phyloP scores from a whole-genome alignment of 1,140 invertebrate genomes.

The Stegodyphus dumicola region DNA sequence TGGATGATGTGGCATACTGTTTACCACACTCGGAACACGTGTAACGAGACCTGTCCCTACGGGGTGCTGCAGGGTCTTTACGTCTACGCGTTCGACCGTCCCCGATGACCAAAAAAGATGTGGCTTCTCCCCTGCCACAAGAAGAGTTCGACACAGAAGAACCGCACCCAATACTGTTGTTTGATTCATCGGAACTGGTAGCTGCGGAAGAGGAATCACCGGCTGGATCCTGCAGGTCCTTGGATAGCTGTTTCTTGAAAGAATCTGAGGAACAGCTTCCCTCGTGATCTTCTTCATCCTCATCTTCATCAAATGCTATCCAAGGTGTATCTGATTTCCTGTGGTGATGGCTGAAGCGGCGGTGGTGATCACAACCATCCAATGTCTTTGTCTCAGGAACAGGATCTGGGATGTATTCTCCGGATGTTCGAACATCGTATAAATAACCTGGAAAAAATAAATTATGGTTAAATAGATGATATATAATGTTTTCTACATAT shows the following conservation, averaged over 20 bases:
- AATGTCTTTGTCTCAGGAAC: background rate
- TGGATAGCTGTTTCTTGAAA: conserved; percentile 4
- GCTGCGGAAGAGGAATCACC: conserved; percentile 4
- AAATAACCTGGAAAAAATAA: conserved; percentile 27
- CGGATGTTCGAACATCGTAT: conserved; percentile 17
- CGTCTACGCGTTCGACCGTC: conserved; percentile 77
- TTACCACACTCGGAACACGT: conserved; percentile 96
- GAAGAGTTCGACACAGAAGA: conserved; percentile 95
- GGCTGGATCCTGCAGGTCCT: background rate
- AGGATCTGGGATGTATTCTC: background rate
- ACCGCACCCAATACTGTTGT: conserved; percentile 80
- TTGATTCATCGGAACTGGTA: conserved; percentile 16
- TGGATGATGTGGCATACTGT: conserved; percentile 94
- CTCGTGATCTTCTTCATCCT: conserved; percentile 13
- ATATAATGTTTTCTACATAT: too few species aligned
- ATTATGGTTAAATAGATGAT: too few species aligned
- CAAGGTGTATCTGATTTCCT: conserved; percentile 9
- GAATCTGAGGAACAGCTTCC: conserved; percentile 24
- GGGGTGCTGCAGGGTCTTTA: background rate
- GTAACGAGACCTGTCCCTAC: conserved; percentile 78
- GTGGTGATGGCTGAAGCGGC: background rate
- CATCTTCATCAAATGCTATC: conserved; percentile 36
- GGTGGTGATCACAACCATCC: background rate
- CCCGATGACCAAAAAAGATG: conserved; percentile 11
- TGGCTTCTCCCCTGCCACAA: conserved; percentile 82